Evolutionary conservation across 2,113 vertebrate species (phyloP).

Genomic region (Pollimyrus isidori): DNA sequence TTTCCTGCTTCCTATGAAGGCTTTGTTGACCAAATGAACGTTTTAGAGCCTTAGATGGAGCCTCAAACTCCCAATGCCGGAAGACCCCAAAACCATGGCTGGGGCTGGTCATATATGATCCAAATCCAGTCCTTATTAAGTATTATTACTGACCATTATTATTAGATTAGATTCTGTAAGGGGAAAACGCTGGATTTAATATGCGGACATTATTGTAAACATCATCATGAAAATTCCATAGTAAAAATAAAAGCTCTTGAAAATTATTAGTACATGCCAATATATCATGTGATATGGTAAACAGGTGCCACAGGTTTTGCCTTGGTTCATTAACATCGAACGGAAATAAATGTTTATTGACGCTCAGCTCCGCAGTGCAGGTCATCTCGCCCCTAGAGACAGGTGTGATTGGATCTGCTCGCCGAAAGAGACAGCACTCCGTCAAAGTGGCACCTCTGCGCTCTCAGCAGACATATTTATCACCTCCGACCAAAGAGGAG

Average conservation of each 20-base stretch:
- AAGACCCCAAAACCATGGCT: background rate
- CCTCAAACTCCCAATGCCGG: background rate
- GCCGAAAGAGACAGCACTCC: conserved; percentile 5
- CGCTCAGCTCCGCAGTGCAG: background rate
- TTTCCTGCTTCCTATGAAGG: background rate
- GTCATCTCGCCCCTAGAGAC: background rate
- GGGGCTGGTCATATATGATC: background rate
- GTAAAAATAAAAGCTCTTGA: background rate
- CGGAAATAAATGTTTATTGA: conserved; percentile 2
- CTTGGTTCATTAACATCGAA: background rate
- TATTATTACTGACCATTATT: background rate
- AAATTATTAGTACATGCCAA: background rate
- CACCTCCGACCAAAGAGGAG: background rate
- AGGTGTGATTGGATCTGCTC: conserved; percentile 13
- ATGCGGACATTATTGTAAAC: background rate
- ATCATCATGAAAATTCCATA: background rate
- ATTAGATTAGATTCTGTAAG: background rate
- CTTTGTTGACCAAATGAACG: background rate
- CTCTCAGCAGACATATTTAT: conserved; percentile 12
- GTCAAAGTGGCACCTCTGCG: conserved; percentile 18
- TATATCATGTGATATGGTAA: background rate
- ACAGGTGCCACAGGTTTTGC: background rate
- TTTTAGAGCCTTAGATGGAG: background rate
- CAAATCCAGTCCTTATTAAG: background rate
- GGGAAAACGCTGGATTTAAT: background rate